Evolutionary conservation across 2,113 vertebrate species (phyloP).

Genomic region (Pteronura brasiliensis): DNA sequence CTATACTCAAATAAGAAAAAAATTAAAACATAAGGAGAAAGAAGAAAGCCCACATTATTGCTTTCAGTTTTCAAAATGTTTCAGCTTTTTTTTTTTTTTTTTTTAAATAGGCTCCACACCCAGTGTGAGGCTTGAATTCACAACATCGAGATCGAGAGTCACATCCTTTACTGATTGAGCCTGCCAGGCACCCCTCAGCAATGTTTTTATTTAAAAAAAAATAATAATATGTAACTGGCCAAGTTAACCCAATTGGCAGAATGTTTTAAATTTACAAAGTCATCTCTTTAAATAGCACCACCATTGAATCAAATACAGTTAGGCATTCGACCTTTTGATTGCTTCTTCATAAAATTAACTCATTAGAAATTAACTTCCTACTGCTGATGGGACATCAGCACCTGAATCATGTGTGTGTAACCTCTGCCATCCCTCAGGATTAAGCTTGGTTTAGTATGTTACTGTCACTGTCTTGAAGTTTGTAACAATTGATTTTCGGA

Average conservation of each 20-base stretch:
- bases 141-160: neutral
- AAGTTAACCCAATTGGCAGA: neutral
- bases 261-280: neutral
- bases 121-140: neutral
- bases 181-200: neutral
- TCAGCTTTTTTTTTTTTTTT: neutral
- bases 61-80: neutral
- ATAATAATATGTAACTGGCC: neutral
- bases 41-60: neutral
- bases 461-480: neutral
- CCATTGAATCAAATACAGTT: neutral
- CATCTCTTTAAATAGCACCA: neutral
- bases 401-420: fast-evolving
- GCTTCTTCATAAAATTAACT: neutral
- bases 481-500: neutral
- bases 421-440: neutral
- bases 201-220: neutral
- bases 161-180: neutral
- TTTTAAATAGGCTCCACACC: neutral
- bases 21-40: neutral
- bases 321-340: neutral
- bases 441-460: neutral
- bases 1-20: neutral
- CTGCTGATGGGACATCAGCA: neutral
- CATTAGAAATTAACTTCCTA: neutral